Evolutionary conservation across 2,888 invertebrate genomes (phyloP), one percentile per base, ranked within the genome.

Genomic region (Nesidiocoris tenuis): DNA sequence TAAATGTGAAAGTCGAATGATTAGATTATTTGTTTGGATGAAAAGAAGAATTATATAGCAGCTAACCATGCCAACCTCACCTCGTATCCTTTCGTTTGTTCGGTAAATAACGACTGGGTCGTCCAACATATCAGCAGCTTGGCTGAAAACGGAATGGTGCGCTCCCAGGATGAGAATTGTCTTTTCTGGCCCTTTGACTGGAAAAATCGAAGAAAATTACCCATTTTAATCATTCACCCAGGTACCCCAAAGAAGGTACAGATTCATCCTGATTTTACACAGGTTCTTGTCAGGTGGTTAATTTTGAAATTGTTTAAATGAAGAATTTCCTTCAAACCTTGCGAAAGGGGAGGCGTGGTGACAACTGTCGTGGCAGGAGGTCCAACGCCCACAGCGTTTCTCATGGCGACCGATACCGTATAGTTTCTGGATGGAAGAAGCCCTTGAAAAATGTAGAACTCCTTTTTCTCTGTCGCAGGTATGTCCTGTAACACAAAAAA

Each of bases 321-420:
- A n/a, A n/a, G n/a, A n/a, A n/a, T n/a, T n/a, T n/a, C n/a, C n/a
- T n/a, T n/a, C n/a, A n/a, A n/a, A 91, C 91, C 88, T 80, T 87
- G 86, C 59, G 89, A 88, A 83, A 88, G 86, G 7, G 88, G 86
- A 1, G 90, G 89, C 0, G 93, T 94, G 2, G 88, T 87, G 16
- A 93, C 88, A 71, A 85, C 85, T 9, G 87, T 87, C 71, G 85
- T 85, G 0, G 90, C 89, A 2, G 88, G 84, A 0, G 94, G 94
- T 1, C 95, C 94, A 81, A 91, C 90, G 1, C 95, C 95, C 25
- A 90, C 88, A 1, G 88, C 88, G 82, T 95, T 95, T 79, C 91
- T 86, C 90, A 94, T 93, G 1, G 90, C 88, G 21, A 95, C 87
- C 16, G 90, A 89, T n/a, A 95, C 87, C 3, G 89, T 89, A 82